phyloP scores from a whole-genome alignment of 1,140 invertebrate genomes.

The Harlomillsia oculata region DNA sequence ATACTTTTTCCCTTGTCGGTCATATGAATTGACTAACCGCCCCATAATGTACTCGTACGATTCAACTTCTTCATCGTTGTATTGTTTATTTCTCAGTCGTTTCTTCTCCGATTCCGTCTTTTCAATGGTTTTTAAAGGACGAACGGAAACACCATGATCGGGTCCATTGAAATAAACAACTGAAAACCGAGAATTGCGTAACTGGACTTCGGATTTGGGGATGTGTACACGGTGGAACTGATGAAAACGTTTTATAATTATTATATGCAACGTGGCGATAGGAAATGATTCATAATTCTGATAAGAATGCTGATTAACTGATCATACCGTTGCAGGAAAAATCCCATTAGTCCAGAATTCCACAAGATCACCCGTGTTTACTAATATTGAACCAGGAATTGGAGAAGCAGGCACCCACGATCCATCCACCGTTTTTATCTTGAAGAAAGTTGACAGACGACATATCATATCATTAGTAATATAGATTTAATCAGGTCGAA shows the following conservation, averaged over 20 bases:
- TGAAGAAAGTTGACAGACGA: constrained; percentile 38
- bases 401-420: constrained; percentile 20
- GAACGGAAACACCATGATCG: constrained; percentile 49
- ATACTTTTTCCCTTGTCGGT: no score
- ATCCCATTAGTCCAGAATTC: constrained; percentile 14
- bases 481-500: not conserved
- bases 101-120: not conserved
- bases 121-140: constrained; percentile 39
- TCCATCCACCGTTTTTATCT: constrained; percentile 6
- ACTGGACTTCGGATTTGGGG: constrained; percentile 46
- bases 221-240: constrained; percentile 62
- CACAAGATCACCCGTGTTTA: constrained; percentile 20
- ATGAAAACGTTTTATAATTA: not conserved
- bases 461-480: no score
- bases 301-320: not conserved
- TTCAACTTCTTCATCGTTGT: not conserved
- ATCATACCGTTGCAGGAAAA: constrained; percentile 43
- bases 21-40: not conserved
- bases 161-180: constrained; percentile 68
- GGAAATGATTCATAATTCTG: not conserved
- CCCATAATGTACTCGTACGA: not conserved
- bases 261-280: not conserved
- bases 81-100: not conserved
- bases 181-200: constrained; percentile 54
- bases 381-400: constrained; percentile 18